Evolutionary conservation across 2,888 invertebrate genomes (phyloP), one percentile per base, ranked within the genome.

Genomic region (Polydrusus pterygomalis): DNA sequence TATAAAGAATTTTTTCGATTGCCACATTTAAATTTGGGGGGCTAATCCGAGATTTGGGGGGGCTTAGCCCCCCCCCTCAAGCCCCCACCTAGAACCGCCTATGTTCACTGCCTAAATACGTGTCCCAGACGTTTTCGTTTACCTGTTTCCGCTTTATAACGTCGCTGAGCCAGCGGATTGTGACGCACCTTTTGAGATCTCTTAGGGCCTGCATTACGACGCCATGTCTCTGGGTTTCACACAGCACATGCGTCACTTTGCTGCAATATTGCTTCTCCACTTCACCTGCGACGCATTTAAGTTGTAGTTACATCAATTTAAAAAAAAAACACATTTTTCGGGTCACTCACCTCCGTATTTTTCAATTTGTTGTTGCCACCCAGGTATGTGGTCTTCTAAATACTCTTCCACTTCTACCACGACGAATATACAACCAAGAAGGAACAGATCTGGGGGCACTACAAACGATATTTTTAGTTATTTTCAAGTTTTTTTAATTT

Each of bases 381-480:
- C 84, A 0, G 87, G 87, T 70, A 85, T 78, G 2, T 83, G 77
- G 82, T 86, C 81, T 79, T 86, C 81, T 80, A 87, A 80, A 81
- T 85, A 82, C 69, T 84, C 80, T 75, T 87, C 85, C 40, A 86
- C 77, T 81, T 87, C 87, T n/a, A 87, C 87, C 25, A 88, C 87
- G 78, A 94, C 95, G 86, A 99, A 98, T 43, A 97, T 94, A 86
- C 98, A 98, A 8, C 98, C 98, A 40, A 97, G 89, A 58, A 99
- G 88, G 88, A 97, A 98, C 70, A 97, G 89, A 82, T 97, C 96
- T 0, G 94, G 92, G 10, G 98, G 97, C 79, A 96, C 88, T 88
- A 47, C 1, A 45, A 45, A 45, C 6, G 2, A 45, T 25, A 45
- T 40, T 11, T 13, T 40, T 40, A 13, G 40, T 3, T 40, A n/a